Base-by-base conservation (phyloP, 2,797 vertebrate genomes). In the Etheostoma nigrum region DNA sequence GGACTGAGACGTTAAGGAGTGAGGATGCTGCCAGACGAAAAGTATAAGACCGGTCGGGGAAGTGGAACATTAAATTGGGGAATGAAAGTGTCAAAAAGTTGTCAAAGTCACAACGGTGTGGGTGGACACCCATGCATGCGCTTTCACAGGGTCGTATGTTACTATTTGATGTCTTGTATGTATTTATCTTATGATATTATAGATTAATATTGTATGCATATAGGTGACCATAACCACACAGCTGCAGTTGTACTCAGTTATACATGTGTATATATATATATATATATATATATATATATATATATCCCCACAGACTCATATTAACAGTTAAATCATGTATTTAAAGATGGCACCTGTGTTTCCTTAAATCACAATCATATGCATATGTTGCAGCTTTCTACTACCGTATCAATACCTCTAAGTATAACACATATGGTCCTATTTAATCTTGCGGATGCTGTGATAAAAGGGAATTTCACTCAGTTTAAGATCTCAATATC, bases 41-140 rank as follows among this genome's bases (percentile, higher is more conserved):
- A 78, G 71, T 69, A 0, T 6, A 6, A 75, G 51, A 61, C 66
- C 30, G 55, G 52, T 44, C 12, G 51, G 55, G 36, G 65, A 77
- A 78, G 75, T 77, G 71, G 72, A 79, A 74, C 69, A 49, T 0
- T 2, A 78, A 84, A 54, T 85, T 80, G 21, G 13, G 27, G 55
- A 49, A 58, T 57, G 44, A 69, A 65, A 65, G 12, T 53, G 68
- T 64, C 1, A 14, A 27, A 54, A 89, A 89, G 78, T 88, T 89
- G 30, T 30, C 30, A 48, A 79, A 77, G 67, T 67, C 25, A 19
- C 47, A 62, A 64, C 13, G 5, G 19, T 25, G 64, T 40, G 49
- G 18, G 72, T 61, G 55, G 47, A 18, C 27, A 30, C 61, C 44
- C 25, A 18, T 74, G 61, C 18, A 30, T 36, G 52, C 44, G 14